These are phyloP conservation scores for Sorex maritimensis DNA, from an alignment of 2,797 vertebrate species.

Conservation along the genomic window DNA sequence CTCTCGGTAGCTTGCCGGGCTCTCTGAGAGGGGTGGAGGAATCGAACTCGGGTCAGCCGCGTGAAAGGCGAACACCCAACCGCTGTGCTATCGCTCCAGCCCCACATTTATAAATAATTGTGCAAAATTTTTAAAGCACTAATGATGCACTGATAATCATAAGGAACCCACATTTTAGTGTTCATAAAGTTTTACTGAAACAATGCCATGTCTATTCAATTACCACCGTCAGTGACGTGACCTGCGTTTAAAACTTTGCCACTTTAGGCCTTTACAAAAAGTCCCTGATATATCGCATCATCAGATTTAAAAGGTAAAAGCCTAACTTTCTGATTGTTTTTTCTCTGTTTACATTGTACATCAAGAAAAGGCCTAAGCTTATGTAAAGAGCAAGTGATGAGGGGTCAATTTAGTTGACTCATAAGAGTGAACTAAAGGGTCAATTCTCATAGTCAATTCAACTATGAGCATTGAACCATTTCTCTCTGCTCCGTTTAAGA, in stretches of 20 bases:
- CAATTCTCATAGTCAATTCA: background rate
- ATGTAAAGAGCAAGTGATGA: background rate
- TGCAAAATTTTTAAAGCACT: background rate
- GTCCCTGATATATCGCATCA: background rate
- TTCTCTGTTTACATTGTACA: constrained; percentile 33
- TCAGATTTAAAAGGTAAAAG: constrained; percentile 25
- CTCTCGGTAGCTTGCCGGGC: no score
- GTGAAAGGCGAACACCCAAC: no score
- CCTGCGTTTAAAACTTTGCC: constrained; percentile 13
- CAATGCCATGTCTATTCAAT: background rate
- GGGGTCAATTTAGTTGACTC: background rate
- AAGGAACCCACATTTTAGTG: constrained; percentile 60
- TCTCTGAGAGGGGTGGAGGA: no score
- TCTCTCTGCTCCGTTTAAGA: constrained; percentile 13
- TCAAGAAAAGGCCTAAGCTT: constrained; percentile 18
- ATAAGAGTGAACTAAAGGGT: no score
- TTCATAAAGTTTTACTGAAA: constrained; percentile 58
- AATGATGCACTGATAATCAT: constrained; percentile 37
- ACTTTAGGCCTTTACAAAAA: background rate
- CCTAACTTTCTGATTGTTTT: constrained; percentile 50
- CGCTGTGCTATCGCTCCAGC: no score
- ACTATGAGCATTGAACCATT: background rate
- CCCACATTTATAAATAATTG: no score
- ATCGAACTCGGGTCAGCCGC: no score
- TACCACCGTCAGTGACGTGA: background rate